These are phyloP conservation scores for Epinephelus fuscoguttatus DNA, from an alignment of 2,113 vertebrate genomes.

Conservation along the genomic window DNA sequence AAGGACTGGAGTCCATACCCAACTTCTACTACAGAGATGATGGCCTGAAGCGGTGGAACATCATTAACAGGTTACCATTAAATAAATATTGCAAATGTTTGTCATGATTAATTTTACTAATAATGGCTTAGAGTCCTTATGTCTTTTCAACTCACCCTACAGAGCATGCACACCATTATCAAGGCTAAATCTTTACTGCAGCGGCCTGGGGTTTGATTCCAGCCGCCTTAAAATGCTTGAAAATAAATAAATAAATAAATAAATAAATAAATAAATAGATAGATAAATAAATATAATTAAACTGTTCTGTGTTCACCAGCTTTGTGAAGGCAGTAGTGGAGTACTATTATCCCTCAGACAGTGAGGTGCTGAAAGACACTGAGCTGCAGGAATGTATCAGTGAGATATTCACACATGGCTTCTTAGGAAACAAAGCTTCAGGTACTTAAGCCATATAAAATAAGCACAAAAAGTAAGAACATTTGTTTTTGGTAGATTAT, in stretches of 20 bases:
- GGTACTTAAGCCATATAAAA: slow-evolving; percentile 12
- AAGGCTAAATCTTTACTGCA: too few species aligned
- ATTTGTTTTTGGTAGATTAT: too few species aligned
- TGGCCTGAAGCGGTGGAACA: slow-evolving; percentile 66
- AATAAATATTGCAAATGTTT: too few species aligned
- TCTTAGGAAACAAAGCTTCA: slow-evolving; percentile 77
- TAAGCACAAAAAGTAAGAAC: too few species aligned
- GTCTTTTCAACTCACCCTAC: too few species aligned
- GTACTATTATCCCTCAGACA: slow-evolving; percentile 69
- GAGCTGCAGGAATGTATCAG: slow-evolving; percentile 88
- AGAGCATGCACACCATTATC: too few species aligned
- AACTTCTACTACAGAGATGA: slow-evolving; percentile 76
- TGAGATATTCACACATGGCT: slow-evolving; percentile 85
- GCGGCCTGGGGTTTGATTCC: too few species aligned
- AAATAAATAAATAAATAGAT: too few species aligned
- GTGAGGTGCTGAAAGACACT: slow-evolving; percentile 69
- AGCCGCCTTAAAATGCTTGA: too few species aligned
- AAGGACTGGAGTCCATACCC: slow-evolving; percentile 63
- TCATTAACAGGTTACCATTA: slow-evolving; percentile 45
- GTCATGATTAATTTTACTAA: background rate
- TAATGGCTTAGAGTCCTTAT: too few species aligned
- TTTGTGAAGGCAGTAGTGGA: slow-evolving; percentile 75
- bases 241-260: too few species aligned
- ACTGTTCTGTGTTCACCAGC: slow-evolving; percentile 57
- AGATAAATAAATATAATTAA: background rate